Evolutionary conservation across 2,888 invertebrate genomes (phyloP), one percentile per base, ranked within the genome.

Genomic region (Phragmatobia fuliginosa): DNA sequence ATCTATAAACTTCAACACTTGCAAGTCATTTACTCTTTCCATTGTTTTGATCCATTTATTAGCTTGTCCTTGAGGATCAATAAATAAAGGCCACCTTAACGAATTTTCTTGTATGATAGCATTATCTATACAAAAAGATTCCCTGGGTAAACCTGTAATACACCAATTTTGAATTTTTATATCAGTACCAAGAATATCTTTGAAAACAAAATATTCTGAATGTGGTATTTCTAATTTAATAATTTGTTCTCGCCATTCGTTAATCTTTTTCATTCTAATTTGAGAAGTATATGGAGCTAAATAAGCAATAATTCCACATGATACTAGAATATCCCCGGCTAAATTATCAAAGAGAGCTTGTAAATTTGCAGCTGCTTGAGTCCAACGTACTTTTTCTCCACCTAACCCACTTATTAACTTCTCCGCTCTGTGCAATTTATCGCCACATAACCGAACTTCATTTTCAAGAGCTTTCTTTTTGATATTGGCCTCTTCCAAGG

Each of bases 301-400:
- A 91, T 99, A 99, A 0, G 98, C 97, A 77, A 99, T 98, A 52
- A 98, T 96, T 28, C 98, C 99, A 86, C 97, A 97, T 0, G 98
- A 98, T 41, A 99, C 96, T n/a, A 99, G 94, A 81, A 99, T 97
- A 91, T 99, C 99, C 0, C 99, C 99, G 0, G 98, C 97, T 73
- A 99, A 94, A 87, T 97, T 97, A 88, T 98, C 97, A 86, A 97
- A 98, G 65, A 97, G 95, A 1, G 91, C 89, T 89, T 98, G 97
- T 59, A 99, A 95, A 81, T 96, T 96, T 82, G 96, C 96, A 7
- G 98, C 98, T 28, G 97, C 97, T 63, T 94, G 89, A 11, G 96
- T 97, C 99, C 99, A 99, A 70, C 99, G 96, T 7, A 96, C 96
- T 91, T 97, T 98, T 92, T 99, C 99, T 5, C 98, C 98, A 7